These are phyloP conservation scores for Clarias pachynema DNA, from an alignment of 2,797 vertebrate genomes.

Conservation along the genomic window DNA sequence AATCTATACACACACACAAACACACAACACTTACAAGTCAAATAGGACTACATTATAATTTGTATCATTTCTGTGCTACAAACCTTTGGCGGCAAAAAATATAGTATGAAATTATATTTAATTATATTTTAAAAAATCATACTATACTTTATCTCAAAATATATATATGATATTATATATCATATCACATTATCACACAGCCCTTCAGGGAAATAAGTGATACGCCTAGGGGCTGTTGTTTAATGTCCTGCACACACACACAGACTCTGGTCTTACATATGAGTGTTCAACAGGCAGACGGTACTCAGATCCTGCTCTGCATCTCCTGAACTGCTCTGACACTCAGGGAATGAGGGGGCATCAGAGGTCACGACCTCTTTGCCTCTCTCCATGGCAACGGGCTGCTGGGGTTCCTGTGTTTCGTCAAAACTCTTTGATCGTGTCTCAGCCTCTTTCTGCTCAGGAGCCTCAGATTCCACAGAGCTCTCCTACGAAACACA, in stretches of 20 bases:
- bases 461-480: slow-evolving; percentile 17
- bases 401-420: slow-evolving; percentile 17
- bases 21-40: neutral
- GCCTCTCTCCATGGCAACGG: slow-evolving; percentile 38
- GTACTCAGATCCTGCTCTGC: slow-evolving; percentile 69
- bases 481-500: slow-evolving; percentile 6
- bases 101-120: no score
- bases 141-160: no score
- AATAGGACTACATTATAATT: no score
- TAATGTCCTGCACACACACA: slow-evolving; percentile 56
- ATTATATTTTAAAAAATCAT: no score
- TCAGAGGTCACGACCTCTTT: slow-evolving; percentile 59
- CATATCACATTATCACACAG: no score
- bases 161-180: no score
- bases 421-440: slow-evolving; percentile 4
- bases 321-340: slow-evolving; percentile 48
- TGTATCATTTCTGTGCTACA: no score
- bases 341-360: slow-evolving; percentile 29
- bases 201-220: neutral
- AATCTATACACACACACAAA: slow-evolving; percentile 64
- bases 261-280: slow-evolving; percentile 67
- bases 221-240: neutral
- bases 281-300: slow-evolving; percentile 74
- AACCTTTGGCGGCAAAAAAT: no score
- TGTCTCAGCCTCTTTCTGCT: slow-evolving; percentile 10